phyloP scores from a whole-genome alignment of 2,113 vertebrate species.

The Collichthys lucidus region DNA sequence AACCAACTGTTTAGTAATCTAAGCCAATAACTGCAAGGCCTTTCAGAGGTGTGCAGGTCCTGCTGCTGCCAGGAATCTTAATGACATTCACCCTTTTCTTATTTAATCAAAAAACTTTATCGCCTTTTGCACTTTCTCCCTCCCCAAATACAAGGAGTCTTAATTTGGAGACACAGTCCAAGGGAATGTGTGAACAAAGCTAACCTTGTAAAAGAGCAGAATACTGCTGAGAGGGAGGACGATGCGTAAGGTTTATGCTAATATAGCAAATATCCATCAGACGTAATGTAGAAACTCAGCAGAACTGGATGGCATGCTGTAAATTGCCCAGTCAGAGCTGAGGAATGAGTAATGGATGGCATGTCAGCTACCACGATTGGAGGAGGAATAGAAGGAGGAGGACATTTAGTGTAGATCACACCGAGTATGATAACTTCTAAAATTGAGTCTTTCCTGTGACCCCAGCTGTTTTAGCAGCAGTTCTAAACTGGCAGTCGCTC shows the following conservation, averaged over 20 bases:
- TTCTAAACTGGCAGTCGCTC: not conserved
- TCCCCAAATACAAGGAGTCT: slow-evolving; percentile 10
- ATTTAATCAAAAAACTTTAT: slow-evolving; percentile 44
- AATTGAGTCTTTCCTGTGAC: slow-evolving; percentile 4
- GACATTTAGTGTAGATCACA: not conserved
- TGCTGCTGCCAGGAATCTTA: slow-evolving; percentile 57
- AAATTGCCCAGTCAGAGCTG: slow-evolving; percentile 54
- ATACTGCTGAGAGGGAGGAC: slow-evolving; percentile 39
- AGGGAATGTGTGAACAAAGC: slow-evolving; percentile 27
- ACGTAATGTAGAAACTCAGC: slow-evolving; percentile 52
- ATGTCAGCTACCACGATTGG: slow-evolving; percentile 17
- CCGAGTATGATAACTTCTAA: not conserved
- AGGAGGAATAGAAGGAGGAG: slow-evolving; percentile 6
- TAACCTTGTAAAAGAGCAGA: slow-evolving; percentile 42
- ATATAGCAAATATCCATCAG: slow-evolving; percentile 60
- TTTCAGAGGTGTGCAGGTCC: slow-evolving; percentile 27
- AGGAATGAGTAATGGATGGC: slow-evolving; percentile 33
- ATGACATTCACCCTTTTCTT: slow-evolving; percentile 43
- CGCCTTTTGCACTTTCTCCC: slow-evolving; percentile 15
- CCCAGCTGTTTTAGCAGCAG: not conserved
- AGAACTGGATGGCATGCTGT: slow-evolving; percentile 16
- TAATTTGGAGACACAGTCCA: slow-evolving; percentile 17
- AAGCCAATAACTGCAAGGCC: slow-evolving; percentile 47
- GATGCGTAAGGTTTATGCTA: slow-evolving; percentile 46
- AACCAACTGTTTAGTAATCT: slow-evolving; percentile 52